Percentiles rank a stretch among this genome's conserved stretches.
Conservation (phyloP, 2,797 vertebrate species). For the Scolopax rusticola region DNA sequence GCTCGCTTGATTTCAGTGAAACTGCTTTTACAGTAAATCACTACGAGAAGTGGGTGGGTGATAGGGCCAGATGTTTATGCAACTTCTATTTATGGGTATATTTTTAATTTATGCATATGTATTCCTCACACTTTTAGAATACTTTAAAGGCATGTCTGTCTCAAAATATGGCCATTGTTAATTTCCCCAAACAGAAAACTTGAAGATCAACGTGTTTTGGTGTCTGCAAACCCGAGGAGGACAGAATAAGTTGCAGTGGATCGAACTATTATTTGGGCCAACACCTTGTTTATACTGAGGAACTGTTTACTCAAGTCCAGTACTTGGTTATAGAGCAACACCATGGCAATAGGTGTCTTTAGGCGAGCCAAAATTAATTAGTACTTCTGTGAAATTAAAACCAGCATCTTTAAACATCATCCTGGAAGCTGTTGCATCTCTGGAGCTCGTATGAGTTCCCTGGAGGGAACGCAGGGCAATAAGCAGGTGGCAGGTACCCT, state of each 20-base stretch:
- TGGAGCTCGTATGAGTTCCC: background rate
- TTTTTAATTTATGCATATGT: background rate
- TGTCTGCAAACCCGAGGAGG: background rate
- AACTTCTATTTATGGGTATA: background rate
- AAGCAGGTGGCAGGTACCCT: background rate
- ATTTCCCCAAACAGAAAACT: background rate
- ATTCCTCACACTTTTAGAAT: background rate
- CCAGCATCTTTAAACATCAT: background rate
- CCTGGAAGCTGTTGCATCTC: background rate
- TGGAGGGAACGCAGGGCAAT: background rate
- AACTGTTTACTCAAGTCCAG: background rate
- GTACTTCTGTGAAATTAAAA: background rate
- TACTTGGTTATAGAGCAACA: background rate
- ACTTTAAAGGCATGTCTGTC: background rate
- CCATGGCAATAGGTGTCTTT: background rate
- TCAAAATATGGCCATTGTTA: background rate
- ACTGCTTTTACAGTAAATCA: background rate
- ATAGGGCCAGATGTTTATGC: background rate
- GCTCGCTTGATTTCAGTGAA: background rate
- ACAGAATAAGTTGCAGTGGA: background rate
- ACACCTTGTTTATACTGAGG: background rate
- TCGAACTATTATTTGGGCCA: background rate
- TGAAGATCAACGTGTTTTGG: background rate
- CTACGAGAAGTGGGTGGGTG: background rate
- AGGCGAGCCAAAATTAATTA: background rate